Percentiles rank a stretch among this genome's conserved stretches.
Conservation (phyloP, 2,888 invertebrate genomes). For the Pachymerium ferrugineum region DNA sequence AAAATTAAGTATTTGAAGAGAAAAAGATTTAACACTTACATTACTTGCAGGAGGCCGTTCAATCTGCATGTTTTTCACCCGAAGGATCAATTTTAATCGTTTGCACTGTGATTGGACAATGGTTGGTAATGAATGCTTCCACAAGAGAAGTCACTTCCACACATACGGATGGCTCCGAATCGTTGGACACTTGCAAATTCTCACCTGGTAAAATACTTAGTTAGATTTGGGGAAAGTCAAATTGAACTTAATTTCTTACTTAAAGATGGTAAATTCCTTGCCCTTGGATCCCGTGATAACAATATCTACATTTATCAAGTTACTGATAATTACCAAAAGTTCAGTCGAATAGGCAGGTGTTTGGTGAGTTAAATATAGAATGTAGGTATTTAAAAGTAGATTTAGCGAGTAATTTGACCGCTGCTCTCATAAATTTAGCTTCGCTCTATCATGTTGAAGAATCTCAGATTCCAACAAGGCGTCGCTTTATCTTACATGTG, state of each 20-base stretch:
- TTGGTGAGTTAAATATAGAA: conserved; percentile 54
- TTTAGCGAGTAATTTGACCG: neutral
- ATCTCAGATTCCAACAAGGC: too few species aligned
- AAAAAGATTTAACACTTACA: conserved; percentile 32
- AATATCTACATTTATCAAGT: conserved; percentile 84
- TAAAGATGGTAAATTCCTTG: conserved; percentile 71
- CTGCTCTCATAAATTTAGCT: neutral
- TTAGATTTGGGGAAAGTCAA: neutral
- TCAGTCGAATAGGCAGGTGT: conserved; percentile 75
- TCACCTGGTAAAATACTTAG: conserved; percentile 33
- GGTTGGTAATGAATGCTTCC: conserved; percentile 76
- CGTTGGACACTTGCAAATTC: conserved; percentile 35
- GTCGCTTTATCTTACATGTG: neutral
- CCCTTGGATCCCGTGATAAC: conserved; percentile 82
- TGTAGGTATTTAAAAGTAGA: neutral
- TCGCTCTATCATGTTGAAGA: neutral
- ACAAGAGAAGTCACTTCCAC: conserved; percentile 56
- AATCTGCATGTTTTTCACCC: conserved; percentile 72
- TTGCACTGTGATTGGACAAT: conserved; percentile 70
- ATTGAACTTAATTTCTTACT: conserved; percentile 54
- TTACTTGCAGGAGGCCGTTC: conserved; percentile 66
- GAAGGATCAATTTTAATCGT: conserved; percentile 71
- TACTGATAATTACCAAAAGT: conserved; percentile 66
- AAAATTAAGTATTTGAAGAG: neutral
- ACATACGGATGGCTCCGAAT: conserved; percentile 34